phyloP scores from a whole-genome alignment of 2,797 vertebrate genomes.

The Sebastes trivittatus region DNA sequence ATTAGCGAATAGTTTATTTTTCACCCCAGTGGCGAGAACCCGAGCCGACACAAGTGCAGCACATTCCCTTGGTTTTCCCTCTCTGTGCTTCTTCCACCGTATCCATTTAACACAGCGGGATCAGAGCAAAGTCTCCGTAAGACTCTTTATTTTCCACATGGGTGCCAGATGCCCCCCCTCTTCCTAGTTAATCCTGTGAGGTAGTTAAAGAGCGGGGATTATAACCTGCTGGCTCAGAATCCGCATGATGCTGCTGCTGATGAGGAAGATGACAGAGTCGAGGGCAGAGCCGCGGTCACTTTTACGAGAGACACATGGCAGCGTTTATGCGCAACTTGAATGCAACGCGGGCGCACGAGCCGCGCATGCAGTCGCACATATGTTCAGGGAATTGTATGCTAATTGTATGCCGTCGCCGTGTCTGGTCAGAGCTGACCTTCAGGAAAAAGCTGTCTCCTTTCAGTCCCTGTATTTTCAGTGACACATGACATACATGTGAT shows the following conservation, averaged over 20 bases:
- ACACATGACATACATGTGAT: neutral
- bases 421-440: neutral
- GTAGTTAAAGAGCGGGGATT: slow-evolving; percentile 68
- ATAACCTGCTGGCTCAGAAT: slow-evolving; percentile 39
- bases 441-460: neutral
- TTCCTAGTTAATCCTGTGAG: slow-evolving; percentile 51
- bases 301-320: slow-evolving; percentile 35
- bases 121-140: slow-evolving; percentile 62
- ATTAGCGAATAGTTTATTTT: slow-evolving; percentile 60
- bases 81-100: slow-evolving; percentile 24
- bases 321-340: slow-evolving; percentile 3
- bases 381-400: neutral
- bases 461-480: neutral
- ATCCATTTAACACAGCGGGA: slow-evolving; percentile 65
- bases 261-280: slow-evolving; percentile 52
- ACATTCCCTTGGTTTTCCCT: slow-evolving; percentile 26
- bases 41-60: slow-evolving; percentile 26
- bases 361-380: neutral
- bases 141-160: slow-evolving; percentile 60
- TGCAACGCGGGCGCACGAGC: neutral
- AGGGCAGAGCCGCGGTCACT: slow-evolving; percentile 16
- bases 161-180: slow-evolving; percentile 19
- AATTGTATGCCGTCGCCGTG: neutral
- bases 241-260: slow-evolving; percentile 27
- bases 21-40: slow-evolving; percentile 37